Conservation (phyloP, 2,797 vertebrate genomes). For the Gymnothorax reevesii region DNA sequence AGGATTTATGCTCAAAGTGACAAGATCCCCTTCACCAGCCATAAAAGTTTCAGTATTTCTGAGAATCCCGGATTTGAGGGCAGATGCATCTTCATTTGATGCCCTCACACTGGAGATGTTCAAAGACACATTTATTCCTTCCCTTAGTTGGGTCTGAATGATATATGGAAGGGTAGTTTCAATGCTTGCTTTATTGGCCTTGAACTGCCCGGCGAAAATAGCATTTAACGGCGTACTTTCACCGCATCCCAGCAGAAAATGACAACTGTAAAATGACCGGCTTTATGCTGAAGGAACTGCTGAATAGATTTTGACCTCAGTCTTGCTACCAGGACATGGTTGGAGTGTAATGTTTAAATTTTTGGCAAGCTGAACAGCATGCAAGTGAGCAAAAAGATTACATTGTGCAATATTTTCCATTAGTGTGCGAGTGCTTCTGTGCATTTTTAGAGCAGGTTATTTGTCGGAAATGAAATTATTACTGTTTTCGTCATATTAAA, state of each 20-base stretch:
- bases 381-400: background rate
- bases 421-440: too few relatives aligned
- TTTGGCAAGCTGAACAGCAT: background rate
- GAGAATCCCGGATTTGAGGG: slow-evolving; percentile 24
- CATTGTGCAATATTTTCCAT: background rate
- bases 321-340: background rate
- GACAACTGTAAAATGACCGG: background rate
- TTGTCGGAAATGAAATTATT: too few relatives aligned
- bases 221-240: slow-evolving; percentile 1
- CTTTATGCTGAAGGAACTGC: background rate
- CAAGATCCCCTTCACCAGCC: slow-evolving; percentile 23
- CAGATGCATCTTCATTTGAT: slow-evolving; percentile 2
- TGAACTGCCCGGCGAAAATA: background rate
- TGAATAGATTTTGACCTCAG: background rate
- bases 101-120: slow-evolving; percentile 24
- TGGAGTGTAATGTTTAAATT: background rate
- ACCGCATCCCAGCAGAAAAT: background rate
- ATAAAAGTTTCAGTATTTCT: slow-evolving; percentile 25
- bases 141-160: slow-evolving; percentile 13
- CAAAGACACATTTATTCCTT: slow-evolving; percentile 11
- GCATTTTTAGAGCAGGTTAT: too few relatives aligned
- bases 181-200: slow-evolving; percentile 20
- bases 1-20: slow-evolving; percentile 30
- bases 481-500: too few relatives aligned
- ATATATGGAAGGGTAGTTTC: slow-evolving; percentile 25